These are phyloP conservation scores for Sebastes steindachneri DNA, from an alignment of 2,797 vertebrate species.

Conservation along the genomic window DNA sequence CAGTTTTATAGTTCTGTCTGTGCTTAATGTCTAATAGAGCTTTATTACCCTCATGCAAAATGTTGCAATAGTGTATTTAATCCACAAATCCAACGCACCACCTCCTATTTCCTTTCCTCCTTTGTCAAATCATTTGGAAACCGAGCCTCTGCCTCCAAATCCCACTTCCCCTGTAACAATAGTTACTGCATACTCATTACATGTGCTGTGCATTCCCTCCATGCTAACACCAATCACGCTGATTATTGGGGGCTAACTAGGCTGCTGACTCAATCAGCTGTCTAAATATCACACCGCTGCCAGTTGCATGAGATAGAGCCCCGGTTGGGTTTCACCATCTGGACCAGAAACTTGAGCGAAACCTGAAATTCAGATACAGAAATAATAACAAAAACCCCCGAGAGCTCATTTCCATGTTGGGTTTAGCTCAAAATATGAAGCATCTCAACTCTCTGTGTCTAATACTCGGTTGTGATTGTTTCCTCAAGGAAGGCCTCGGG, in stretches of 20 bases:
- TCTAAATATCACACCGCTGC: slow-evolving; percentile 74
- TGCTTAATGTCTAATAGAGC: slow-evolving; percentile 1
- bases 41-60: neutral
- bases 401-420: slow-evolving; percentile 50
- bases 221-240: slow-evolving; percentile 67
- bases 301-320: slow-evolving; percentile 63
- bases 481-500: slow-evolving; percentile 31
- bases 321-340: slow-evolving; percentile 74
- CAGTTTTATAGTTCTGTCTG: neutral
- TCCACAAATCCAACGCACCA: slow-evolving; percentile 21
- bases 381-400: slow-evolving; percentile 61
- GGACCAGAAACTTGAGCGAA: slow-evolving; percentile 60
- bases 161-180: slow-evolving; percentile 47
- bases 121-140: slow-evolving; percentile 50
- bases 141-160: slow-evolving; percentile 22
- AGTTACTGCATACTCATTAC: slow-evolving; percentile 35
- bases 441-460: slow-evolving; percentile 31
- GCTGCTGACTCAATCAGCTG: slow-evolving; percentile 75
- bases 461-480: slow-evolving; percentile 44
- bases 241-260: slow-evolving; percentile 61
- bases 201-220: slow-evolving; percentile 43
- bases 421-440: slow-evolving; percentile 24
- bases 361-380: slow-evolving; percentile 60
- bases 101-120: slow-evolving; percentile 47
- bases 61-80: slow-evolving; percentile 10